These are phyloP conservation scores for Diaperis boleti DNA, from an alignment of 2,888 invertebrate species.

Conservation along the genomic window DNA sequence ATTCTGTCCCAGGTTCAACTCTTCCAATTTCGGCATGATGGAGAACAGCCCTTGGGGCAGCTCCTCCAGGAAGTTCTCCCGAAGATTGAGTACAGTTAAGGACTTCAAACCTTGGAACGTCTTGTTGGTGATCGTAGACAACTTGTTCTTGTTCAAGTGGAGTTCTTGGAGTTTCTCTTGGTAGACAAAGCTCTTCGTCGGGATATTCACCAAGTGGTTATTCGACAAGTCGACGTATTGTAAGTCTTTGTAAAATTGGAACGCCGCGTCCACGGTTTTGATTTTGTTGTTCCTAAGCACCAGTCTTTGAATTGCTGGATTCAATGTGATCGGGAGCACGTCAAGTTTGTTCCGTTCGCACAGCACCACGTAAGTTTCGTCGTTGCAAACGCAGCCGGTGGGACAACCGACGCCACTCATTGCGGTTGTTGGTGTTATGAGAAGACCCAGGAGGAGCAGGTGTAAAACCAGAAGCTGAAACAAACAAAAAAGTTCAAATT, in stretches of 20 bases:
- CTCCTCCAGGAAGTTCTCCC: slow-evolving; percentile 85
- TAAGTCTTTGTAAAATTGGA: slow-evolving; percentile 90
- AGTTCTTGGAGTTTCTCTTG: slow-evolving; percentile 87
- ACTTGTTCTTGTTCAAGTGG: slow-evolving; percentile 86
- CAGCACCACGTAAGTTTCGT: slow-evolving; percentile 87
- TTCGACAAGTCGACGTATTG: slow-evolving; percentile 86
- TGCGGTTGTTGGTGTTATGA: slow-evolving; percentile 52
- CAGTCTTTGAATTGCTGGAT: slow-evolving; percentile 89
- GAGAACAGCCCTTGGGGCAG: slow-evolving; percentile 81
- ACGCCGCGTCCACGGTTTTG: slow-evolving; percentile 88
- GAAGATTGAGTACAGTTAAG: slow-evolving; percentile 83
- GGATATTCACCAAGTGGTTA: slow-evolving; percentile 87
- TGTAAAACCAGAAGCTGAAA: slow-evolving; percentile 58
- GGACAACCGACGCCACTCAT: slow-evolving; percentile 81
- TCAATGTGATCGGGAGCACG: slow-evolving; percentile 90
- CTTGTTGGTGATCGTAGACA: slow-evolving; percentile 82
- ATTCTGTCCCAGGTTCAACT: slow-evolving; percentile 88
- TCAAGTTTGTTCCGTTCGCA: slow-evolving; percentile 89
- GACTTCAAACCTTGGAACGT: slow-evolving; percentile 85
- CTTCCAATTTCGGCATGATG: slow-evolving; percentile 81
- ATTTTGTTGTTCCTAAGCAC: slow-evolving; percentile 88
- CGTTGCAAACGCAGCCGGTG: slow-evolving; percentile 89
- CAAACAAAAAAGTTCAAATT: slow-evolving; percentile 53
- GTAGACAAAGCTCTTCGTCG: slow-evolving; percentile 81
- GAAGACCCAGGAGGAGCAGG: slow-evolving; percentile 46